Evolutionary conservation across 2,113 vertebrate genomes (phyloP), one percentile per base, ranked within the genome.

Genomic region (Gopherus flavomarginatus): DNA sequence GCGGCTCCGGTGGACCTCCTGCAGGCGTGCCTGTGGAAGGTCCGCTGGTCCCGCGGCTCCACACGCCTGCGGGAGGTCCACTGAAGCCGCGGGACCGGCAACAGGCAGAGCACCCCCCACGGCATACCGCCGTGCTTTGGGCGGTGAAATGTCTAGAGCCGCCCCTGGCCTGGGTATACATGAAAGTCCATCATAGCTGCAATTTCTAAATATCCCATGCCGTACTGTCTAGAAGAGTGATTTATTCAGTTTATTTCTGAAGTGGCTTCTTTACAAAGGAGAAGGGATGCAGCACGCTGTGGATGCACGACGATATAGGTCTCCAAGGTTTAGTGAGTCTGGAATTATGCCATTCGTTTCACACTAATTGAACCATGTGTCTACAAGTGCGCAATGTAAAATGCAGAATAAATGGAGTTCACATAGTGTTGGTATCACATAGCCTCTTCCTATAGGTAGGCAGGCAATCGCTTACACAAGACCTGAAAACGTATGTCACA

Each of bases 311-410:
- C 92, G 85, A 54, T 91, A 49, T 92, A 94, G 86, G 93, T 96
- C 96, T 97, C 90, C 4, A 1, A 97, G 95, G 95, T 96, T 97
- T 97, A 94, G 88, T 83, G 93, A 69, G 22, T 91, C 86, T 95
- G 92, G 92, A 97, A 97, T 95, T 78, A 90, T 11, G 57, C 84
- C 53, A 93, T 97, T 97, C 91, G 96, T 97, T 95, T 97, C 81
- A 87, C 57, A 79, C 75, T 97, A 97, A 97, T 92, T 97, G 96
- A 96, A 97, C 86, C 79, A 44, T 49, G 59, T 90, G 89, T 79
- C 95, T 95, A 38, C 89, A 94, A 93, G 93, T 88, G 87, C 92
- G 81, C 81, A 81, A 84, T 93, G 94, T 16, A 83, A 93, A 97
- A 85, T 50, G 62, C 0, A 54, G 93, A 87, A 90, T 93, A 96